A percentile compares a stretch with the other conserved stretches of the same genome.
phyloP scores from a whole-genome alignment of 2,113 vertebrate species.

The Fulmarus glacialis region DNA sequence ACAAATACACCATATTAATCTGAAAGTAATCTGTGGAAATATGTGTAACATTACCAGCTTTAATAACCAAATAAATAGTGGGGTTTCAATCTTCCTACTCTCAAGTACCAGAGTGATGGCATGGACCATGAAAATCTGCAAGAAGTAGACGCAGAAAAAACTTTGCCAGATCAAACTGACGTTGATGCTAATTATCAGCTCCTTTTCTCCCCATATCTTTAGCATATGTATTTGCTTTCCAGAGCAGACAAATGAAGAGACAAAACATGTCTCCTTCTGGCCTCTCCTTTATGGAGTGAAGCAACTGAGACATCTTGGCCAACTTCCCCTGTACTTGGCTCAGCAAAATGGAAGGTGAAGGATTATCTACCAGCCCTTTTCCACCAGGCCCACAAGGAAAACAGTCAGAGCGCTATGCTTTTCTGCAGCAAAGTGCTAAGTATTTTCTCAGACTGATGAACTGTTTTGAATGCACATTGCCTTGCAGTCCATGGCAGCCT shows the following conservation, averaged over 20 bases:
- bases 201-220: not conserved
- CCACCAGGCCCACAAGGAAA: not conserved
- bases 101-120: not conserved
- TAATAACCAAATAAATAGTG: not conserved
- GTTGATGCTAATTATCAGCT: not conserved
- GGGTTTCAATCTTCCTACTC: not conserved
- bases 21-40: not conserved
- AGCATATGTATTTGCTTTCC: not conserved
- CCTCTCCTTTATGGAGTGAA: not conserved
- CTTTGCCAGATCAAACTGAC: not conserved
- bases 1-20: not conserved
- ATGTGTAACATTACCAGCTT: not conserved
- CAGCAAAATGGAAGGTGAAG: not conserved
- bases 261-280: not conserved
- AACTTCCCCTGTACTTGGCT: not conserved
- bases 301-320: not conserved
- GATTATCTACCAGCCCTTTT: not conserved
- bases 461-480: not conserved
- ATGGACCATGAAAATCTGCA: not conserved
- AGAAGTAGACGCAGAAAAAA: not conserved
- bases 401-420: not conserved
- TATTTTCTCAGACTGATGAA: constrained; percentile 35
- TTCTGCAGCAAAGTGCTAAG: not conserved
- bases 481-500: not conserved
- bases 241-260: not conserved